phyloP scores from a whole-genome alignment of 2,797 vertebrate genomes.

The Limosa lapponica region DNA sequence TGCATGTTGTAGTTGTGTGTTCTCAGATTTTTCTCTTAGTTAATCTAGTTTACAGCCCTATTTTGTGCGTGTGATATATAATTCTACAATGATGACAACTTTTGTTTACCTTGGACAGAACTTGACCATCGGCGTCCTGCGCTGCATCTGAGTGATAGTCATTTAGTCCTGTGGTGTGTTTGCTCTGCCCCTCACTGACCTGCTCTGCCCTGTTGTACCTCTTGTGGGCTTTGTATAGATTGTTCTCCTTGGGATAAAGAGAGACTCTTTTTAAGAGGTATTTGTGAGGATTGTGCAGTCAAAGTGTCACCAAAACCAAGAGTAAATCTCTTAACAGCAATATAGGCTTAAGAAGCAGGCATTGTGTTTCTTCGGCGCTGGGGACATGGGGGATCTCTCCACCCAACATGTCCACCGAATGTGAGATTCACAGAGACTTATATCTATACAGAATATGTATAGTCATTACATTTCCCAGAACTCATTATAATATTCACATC shows the following conservation, averaged over 20 bases:
- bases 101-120: background rate
- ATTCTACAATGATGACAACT: background rate
- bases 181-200: background rate
- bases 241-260: background rate
- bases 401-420: too few species aligned
- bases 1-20: background rate
- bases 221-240: background rate
- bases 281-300: background rate
- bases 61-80: background rate
- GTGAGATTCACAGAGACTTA: too few species aligned
- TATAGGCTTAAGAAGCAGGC: too few species aligned
- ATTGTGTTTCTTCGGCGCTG: too few species aligned
- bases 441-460: too few species aligned
- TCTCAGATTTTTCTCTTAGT: background rate
- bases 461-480: too few species aligned
- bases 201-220: background rate
- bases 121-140: background rate
- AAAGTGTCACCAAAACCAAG: too few species aligned
- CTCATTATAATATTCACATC: too few species aligned
- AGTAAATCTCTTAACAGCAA: too few species aligned
- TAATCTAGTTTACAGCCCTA: background rate
- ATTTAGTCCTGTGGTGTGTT: background rate
- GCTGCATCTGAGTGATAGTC: rapidly evolving
- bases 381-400: too few species aligned
- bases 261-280: background rate